phyloP scores from a whole-genome alignment of 1,140 invertebrate genomes.

The Harlomillsia oculata region DNA sequence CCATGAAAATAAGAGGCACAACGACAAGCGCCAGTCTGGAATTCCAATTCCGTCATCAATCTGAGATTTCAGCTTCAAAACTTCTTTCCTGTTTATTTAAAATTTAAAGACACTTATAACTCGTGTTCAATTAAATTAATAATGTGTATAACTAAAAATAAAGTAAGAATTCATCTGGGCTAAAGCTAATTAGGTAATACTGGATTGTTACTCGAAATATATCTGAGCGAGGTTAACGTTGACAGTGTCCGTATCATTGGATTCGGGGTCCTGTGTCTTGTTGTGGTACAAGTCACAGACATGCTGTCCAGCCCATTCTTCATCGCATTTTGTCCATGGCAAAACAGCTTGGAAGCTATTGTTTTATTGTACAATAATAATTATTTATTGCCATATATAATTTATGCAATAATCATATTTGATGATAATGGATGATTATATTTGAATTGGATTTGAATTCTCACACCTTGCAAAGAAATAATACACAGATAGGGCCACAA shows the following conservation, averaged over 20 bases:
- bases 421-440: too few relatives aligned
- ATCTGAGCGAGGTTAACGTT: slow-evolving; percentile 1
- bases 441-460: too few relatives aligned
- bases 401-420: too few relatives aligned
- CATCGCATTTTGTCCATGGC: slow-evolving; percentile 40
- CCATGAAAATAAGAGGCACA: slow-evolving; percentile 69
- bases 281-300: slow-evolving; percentile 1
- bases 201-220: slow-evolving; percentile 13
- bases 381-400: too few relatives aligned
- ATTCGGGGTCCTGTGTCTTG: not conserved
- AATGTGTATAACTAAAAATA: not conserved
- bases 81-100: slow-evolving; percentile 47
- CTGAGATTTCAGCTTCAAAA: slow-evolving; percentile 46
- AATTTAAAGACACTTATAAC: not conserved
- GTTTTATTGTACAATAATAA: too few relatives aligned
- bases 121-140: not conserved
- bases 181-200: not conserved
- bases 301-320: slow-evolving; percentile 29
- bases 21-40: slow-evolving; percentile 61
- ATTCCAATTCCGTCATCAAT: slow-evolving; percentile 63
- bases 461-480: slow-evolving; percentile 40
- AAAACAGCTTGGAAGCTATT: slow-evolving; percentile 37
- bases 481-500: slow-evolving; percentile 38
- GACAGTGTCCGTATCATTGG: not conserved
- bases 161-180: not conserved